Conservation (phyloP, 2,888 invertebrate genomes). For the Scaptomyza reducta region DNA sequence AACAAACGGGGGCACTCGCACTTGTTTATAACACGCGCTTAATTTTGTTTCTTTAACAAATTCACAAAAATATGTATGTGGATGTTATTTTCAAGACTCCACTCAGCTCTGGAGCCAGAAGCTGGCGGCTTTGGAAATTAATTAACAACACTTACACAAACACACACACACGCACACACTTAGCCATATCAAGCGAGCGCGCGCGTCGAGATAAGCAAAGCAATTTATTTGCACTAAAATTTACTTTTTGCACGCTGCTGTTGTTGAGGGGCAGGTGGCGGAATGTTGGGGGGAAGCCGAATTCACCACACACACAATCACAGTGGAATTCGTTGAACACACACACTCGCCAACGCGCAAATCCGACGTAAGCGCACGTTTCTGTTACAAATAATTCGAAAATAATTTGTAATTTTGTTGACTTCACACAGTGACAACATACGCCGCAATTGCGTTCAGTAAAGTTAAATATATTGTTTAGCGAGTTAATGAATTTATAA, state of each 20-base stretch:
- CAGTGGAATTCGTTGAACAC: slow-evolving; percentile 46
- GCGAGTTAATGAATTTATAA: slow-evolving; percentile 51
- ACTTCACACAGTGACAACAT: slow-evolving; percentile 32
- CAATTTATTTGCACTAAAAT: slow-evolving; percentile 81
- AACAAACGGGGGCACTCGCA: slow-evolving; percentile 26
- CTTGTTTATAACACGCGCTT: slow-evolving; percentile 50
- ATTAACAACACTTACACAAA: slow-evolving; percentile 69
- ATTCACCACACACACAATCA: slow-evolving; percentile 75
- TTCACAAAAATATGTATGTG: slow-evolving; percentile 37
- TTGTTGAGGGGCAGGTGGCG: slow-evolving; percentile 13
- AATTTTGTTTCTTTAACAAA: slow-evolving; percentile 43
- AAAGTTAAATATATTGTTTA: slow-evolving; percentile 34
- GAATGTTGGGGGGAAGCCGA: slow-evolving; percentile 40
- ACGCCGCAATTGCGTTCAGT: slow-evolving; percentile 35
- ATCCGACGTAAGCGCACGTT: slow-evolving; percentile 78
- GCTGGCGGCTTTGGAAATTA: slow-evolving; percentile 63
- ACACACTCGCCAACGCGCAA: slow-evolving; percentile 38
- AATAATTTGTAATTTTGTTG: slow-evolving; percentile 33
- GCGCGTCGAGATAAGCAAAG: slow-evolving; percentile 74
- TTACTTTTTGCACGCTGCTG: slow-evolving; percentile 72
- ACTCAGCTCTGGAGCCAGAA: slow-evolving; percentile 21
- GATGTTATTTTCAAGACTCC: slow-evolving; percentile 48
- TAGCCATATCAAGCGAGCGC: slow-evolving; percentile 59
- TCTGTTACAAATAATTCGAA: slow-evolving; percentile 30
- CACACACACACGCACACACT: slow-evolving; percentile 35